Conservation (phyloP, 2,888 invertebrate genomes). For the Microctonus aethiopoides region DNA sequence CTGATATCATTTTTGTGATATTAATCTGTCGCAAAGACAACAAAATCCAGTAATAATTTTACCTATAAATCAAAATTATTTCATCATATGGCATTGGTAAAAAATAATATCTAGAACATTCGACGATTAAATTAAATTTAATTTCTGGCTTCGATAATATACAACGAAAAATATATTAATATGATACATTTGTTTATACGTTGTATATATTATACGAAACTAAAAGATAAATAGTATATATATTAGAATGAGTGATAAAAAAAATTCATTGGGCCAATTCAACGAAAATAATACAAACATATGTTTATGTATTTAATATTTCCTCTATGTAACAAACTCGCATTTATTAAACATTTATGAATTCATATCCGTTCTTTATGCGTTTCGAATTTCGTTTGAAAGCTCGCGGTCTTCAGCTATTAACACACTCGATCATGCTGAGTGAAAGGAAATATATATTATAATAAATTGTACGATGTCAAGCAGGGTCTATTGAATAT, state of each 20-base stretch:
- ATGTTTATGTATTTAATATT: not conserved
- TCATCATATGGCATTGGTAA: not conserved
- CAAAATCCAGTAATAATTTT: not conserved
- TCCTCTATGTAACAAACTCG: not conserved
- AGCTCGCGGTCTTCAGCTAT: too few relatives aligned
- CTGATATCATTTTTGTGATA: not conserved
- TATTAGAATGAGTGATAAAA: too few relatives aligned
- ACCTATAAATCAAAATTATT: not conserved
- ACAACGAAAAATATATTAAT: too few relatives aligned
- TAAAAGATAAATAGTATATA: too few relatives aligned
- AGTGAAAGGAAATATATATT: slow-evolving; percentile 19
- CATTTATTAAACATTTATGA: not conserved
- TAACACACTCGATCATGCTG: not conserved
- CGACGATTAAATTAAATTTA: too few relatives aligned
- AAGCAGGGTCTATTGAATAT: not conserved
- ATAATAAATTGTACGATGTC: not conserved
- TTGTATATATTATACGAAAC: not conserved
- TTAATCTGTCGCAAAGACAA: not conserved
- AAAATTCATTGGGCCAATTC: not conserved
- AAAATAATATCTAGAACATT: too few relatives aligned
- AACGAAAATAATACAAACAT: not conserved
- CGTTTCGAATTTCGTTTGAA: not conserved
- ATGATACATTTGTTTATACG: not conserved
- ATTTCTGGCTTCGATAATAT: too few relatives aligned
- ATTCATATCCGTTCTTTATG: not conserved